phyloP scores from a whole-genome alignment of 1,140 invertebrate genomes.

The Listronotus oregonensis region DNA sequence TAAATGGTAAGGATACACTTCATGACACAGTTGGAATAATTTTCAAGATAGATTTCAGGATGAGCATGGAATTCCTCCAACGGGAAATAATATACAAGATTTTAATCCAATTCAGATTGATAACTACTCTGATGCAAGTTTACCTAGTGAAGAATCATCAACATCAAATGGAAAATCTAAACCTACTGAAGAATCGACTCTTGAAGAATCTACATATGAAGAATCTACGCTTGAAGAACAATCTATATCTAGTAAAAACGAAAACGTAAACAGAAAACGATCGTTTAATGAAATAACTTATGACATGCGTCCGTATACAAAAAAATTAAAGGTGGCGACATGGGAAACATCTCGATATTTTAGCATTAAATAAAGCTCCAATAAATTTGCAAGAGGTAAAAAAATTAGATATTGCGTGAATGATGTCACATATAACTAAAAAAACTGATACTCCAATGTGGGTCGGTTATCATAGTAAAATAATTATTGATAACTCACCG shows the following conservation, averaged over 20 bases:
- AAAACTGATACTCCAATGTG: no score
- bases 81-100: background rate
- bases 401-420: no score
- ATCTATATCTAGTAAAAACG: background rate
- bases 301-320: slow-evolving; percentile 21
- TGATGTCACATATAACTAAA: no score
- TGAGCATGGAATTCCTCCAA: slow-evolving; percentile 2
- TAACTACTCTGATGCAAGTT: background rate
- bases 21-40: slow-evolving; percentile 59
- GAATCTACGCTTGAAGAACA: no score
- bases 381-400: no score
- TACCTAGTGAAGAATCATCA: slow-evolving; percentile 11
- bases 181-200: no score
- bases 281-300: slow-evolving; percentile 16
- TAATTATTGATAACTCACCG: no score
- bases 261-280: slow-evolving; percentile 4
- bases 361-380: slow-evolving; percentile 16
- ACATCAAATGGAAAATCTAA: no score
- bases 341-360: slow-evolving; percentile 31
- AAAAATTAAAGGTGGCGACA: slow-evolving; percentile 28
- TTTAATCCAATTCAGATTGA: background rate
- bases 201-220: no score
- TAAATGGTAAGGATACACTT: slow-evolving; percentile 56
- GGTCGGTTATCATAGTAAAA: no score
- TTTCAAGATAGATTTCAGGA: slow-evolving; percentile 28